Evolutionary conservation across 2,888 invertebrate genomes (phyloP).

Genomic region (Podotricha telesiphe): DNA sequence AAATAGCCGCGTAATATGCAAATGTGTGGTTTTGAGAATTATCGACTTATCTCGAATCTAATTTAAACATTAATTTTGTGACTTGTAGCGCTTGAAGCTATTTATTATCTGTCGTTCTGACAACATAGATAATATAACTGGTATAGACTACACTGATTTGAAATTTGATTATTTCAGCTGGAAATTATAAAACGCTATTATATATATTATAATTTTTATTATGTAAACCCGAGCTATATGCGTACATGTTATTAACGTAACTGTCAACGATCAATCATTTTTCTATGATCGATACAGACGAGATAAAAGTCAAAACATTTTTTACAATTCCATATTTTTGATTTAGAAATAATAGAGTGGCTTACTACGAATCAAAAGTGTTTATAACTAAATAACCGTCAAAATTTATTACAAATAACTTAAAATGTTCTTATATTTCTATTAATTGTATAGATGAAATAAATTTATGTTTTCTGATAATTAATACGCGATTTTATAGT

Average conservation of each 20-base stretch:
- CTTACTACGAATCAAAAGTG: not conserved
- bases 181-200: constrained; percentile 24
- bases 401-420: not conserved
- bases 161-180: constrained; percentile 26
- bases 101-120: constrained; percentile 37
- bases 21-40: constrained; percentile 36
- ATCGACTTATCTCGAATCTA: constrained; percentile 38
- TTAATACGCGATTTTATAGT: too few species aligned
- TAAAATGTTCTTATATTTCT: too few species aligned
- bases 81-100: constrained; percentile 36
- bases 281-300: constrained; percentile 10
- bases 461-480: too few species aligned
- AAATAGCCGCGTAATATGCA: constrained; percentile 31
- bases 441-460: too few species aligned
- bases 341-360: not conserved
- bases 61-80: constrained; percentile 39
- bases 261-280: constrained; percentile 18
- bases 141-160: constrained; percentile 33
- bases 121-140: constrained; percentile 34
- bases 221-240: not conserved
- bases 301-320: constrained; percentile 3
- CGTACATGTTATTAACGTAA: constrained; percentile 16
- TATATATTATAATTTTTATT: constrained; percentile 10
- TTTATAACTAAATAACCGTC: not conserved
- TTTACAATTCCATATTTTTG: constrained; percentile 1